phyloP scores from a whole-genome alignment of 2,888 invertebrate genomes.

The Drosophila nigricruria region DNA sequence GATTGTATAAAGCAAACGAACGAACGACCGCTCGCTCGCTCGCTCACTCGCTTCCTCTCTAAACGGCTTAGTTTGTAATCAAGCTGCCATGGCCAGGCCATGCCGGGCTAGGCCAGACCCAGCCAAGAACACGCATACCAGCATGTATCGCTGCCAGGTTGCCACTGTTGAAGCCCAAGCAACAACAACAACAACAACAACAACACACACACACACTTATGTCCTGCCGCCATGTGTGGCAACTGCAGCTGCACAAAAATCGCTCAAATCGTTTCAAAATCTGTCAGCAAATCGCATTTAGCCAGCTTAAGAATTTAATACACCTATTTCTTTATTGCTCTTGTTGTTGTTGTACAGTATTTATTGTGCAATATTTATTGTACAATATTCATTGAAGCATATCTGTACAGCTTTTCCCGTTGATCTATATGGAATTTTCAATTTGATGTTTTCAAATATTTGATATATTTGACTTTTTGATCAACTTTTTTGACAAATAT shows the following conservation, averaged over 20 bases:
- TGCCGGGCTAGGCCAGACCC: slow-evolving; percentile 1
- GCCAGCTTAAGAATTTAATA: slow-evolving; percentile 16
- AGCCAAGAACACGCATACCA: slow-evolving; percentile 44
- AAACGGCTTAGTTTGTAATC: slow-evolving; percentile 73
- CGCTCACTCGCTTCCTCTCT: slow-evolving; percentile 36
- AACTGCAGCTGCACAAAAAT: slow-evolving; percentile 42
- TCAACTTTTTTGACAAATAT: not conserved
- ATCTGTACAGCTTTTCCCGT: not conserved
- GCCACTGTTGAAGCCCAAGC: slow-evolving; percentile 12
- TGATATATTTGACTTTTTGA: not conserved
- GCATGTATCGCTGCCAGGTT: slow-evolving; percentile 2
- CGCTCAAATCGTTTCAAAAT: slow-evolving; percentile 26
- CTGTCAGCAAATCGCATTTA: slow-evolving; percentile 35
- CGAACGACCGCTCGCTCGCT: slow-evolving; percentile 33
- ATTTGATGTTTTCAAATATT: not conserved
- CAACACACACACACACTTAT: not conserved
- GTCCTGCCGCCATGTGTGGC: not conserved
- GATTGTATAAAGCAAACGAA: slow-evolving; percentile 76
- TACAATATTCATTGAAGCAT: not conserved
- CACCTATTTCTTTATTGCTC: not conserved
- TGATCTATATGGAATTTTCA: not conserved
- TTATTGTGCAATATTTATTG: slow-evolving; percentile 1
- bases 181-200: slow-evolving; percentile 20
- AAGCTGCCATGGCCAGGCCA: slow-evolving; percentile 40
- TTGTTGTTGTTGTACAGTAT: not conserved